phyloP scores from a whole-genome alignment of 2,888 invertebrate genomes.

The Branchipolynoe longqiensis region DNA sequence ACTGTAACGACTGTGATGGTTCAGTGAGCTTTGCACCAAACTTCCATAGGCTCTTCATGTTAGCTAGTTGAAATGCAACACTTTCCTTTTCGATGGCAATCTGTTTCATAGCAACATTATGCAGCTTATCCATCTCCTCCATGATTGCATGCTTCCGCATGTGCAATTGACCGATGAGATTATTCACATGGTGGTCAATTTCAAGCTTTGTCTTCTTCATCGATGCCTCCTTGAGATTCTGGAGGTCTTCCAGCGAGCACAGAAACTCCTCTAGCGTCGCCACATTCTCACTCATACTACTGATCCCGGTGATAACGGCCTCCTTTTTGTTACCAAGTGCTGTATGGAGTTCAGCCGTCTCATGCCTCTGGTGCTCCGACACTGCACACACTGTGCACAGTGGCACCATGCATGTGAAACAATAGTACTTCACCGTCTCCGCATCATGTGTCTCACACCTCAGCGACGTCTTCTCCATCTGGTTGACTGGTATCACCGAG shows the following conservation, averaged over 20 bases:
- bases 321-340: slow-evolving; percentile 66
- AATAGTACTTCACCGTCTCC: slow-evolving; percentile 66
- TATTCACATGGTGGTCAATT: slow-evolving; percentile 64
- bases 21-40: slow-evolving; percentile 67
- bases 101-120: slow-evolving; percentile 61
- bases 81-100: slow-evolving; percentile 65
- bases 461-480: slow-evolving; percentile 64
- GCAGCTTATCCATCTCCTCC: slow-evolving; percentile 64
- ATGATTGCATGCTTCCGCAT: slow-evolving; percentile 62
- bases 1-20: slow-evolving; percentile 66
- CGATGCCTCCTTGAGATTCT: slow-evolving; percentile 65
- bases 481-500: slow-evolving; percentile 62
- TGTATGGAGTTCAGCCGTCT: slow-evolving; percentile 61
- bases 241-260: slow-evolving; percentile 64
- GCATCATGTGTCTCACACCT: slow-evolving; percentile 66
- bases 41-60: slow-evolving; percentile 69
- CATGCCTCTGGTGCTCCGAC: slow-evolving; percentile 64
- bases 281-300: slow-evolving; percentile 65
- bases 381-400: slow-evolving; percentile 68
- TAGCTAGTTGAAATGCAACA: slow-evolving; percentile 63
- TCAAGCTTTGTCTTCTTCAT: slow-evolving; percentile 66
- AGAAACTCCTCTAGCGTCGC: slow-evolving; percentile 63
- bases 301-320: slow-evolving; percentile 59
- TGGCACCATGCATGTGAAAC: slow-evolving; percentile 64
- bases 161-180: slow-evolving; percentile 64